These are phyloP conservation scores for Oncorhynchus tshawytscha DNA, from an alignment of 2,113 vertebrate species.

Conservation along the genomic window DNA sequence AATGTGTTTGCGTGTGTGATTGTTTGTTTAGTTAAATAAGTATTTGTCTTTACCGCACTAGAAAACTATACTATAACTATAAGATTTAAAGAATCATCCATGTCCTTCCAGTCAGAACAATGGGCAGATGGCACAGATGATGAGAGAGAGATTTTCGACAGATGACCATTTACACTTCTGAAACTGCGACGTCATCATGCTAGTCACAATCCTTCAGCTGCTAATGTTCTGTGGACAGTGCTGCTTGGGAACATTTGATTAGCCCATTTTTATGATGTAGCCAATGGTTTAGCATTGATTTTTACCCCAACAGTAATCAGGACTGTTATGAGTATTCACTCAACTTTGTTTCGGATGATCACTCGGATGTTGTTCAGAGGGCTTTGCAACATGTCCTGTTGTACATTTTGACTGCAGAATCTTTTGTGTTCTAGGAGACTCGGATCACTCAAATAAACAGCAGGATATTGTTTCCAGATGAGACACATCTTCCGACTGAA, in stretches of 20 bases:
- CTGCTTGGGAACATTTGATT: slow-evolving; percentile 2
- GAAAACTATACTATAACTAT: too few species aligned
- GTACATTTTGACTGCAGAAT: slow-evolving; percentile 16
- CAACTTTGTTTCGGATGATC: too few species aligned
- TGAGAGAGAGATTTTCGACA: background rate
- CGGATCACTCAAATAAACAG: too few species aligned
- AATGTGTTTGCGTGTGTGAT: too few species aligned
- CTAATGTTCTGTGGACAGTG: background rate
- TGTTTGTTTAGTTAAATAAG: too few species aligned
- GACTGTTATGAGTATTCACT: too few species aligned
- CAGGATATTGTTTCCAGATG: too few species aligned
- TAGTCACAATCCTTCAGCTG: slow-evolving; percentile 7
- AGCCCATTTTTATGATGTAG: background rate
- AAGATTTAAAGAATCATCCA: background rate
- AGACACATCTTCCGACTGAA: too few species aligned
- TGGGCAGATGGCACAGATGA: background rate
- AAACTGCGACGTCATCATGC: background rate
- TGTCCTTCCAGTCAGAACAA: background rate
- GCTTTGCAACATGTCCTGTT: background rate
- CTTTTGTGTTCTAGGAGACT: background rate
- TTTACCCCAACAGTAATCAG: too few species aligned
- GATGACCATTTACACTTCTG: background rate
- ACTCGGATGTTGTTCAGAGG: background rate
- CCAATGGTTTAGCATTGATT: too few species aligned
- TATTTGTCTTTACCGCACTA: too few species aligned